phyloP scores from a whole-genome alignment of 2,797 vertebrate genomes.

The Austrolebias charrua region DNA sequence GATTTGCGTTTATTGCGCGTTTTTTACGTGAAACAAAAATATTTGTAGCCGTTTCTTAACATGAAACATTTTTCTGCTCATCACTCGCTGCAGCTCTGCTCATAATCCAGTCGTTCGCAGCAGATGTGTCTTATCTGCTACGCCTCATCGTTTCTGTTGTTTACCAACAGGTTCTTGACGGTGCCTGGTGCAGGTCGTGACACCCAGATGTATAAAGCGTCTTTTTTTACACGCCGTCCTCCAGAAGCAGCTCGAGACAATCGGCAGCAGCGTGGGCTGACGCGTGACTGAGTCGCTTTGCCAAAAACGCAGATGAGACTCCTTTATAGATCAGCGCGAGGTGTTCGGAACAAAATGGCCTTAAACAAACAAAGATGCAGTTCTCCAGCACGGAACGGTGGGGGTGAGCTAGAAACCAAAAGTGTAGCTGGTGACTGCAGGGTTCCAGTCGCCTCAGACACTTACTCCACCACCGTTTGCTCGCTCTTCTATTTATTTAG shows the following conservation, averaged over 20 bases:
- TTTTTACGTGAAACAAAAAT: neutral
- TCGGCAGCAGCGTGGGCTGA: slow-evolving; percentile 23
- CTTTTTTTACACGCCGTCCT: neutral
- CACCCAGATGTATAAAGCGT: neutral
- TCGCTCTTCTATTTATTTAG: slow-evolving; percentile 73
- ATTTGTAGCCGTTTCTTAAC: neutral
- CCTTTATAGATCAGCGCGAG: slow-evolving; percentile 22
- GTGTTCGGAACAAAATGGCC: slow-evolving; percentile 54
- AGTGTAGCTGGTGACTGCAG: slow-evolving; percentile 80
- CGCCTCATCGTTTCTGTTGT: neutral
- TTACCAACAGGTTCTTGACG: slow-evolving; percentile 4
- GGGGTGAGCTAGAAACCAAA: slow-evolving; percentile 55
- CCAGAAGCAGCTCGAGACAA: slow-evolving; percentile 56
- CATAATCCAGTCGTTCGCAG: neutral
- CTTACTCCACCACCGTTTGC: slow-evolving; percentile 13
- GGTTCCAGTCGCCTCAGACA: slow-evolving; percentile 75
- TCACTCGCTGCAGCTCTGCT: neutral
- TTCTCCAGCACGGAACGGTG: slow-evolving; percentile 19
- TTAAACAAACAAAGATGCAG: slow-evolving; percentile 46
- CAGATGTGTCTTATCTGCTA: neutral
- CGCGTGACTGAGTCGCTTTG: neutral
- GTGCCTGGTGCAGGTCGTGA: neutral
- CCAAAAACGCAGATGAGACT: neutral
- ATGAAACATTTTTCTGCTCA: no score
- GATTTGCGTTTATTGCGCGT: neutral